Conservation (phyloP, 1,140 invertebrate genomes). For the Watersipora subatra region DNA sequence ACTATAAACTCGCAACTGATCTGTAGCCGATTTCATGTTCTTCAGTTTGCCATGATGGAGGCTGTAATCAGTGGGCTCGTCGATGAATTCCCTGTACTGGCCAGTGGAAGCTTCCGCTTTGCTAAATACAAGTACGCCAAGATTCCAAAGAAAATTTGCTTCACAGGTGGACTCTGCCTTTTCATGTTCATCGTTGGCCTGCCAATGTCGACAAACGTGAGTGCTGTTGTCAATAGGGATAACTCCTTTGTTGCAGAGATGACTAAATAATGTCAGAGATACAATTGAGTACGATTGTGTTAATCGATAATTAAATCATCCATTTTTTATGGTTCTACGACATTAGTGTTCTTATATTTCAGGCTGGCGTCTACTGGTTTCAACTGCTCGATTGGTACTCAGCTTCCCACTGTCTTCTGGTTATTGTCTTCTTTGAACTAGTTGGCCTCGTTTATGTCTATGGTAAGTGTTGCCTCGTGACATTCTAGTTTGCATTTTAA, state of each 20-base stretch:
- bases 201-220: not conserved
- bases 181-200: not conserved
- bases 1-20: not conserved
- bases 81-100: conserved; percentile 49
- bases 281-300: conserved; percentile 14
- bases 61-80: conserved; percentile 56
- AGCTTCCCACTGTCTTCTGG: conserved; percentile 35
- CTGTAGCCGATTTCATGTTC: not conserved
- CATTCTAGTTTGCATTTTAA: too few relatives aligned
- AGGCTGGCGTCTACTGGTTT: conserved; percentile 53
- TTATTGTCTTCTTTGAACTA: not conserved
- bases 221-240: too few relatives aligned
- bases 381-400: conserved; percentile 55
- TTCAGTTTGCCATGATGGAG: conserved; percentile 58
- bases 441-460: not conserved
- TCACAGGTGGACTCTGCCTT: not conserved
- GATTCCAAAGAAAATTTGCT: conserved; percentile 44
- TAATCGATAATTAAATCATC: conserved; percentile 36
- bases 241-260: not conserved
- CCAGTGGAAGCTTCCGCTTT: conserved; percentile 38
- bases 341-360: too few relatives aligned
- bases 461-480: too few relatives aligned
- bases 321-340: too few relatives aligned
- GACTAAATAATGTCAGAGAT: not conserved
- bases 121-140: too few relatives aligned